Evolutionary conservation across 2,797 vertebrate genomes (phyloP), one percentile per base, ranked within the genome.

Genomic region (Gallinago solitaria): DNA sequence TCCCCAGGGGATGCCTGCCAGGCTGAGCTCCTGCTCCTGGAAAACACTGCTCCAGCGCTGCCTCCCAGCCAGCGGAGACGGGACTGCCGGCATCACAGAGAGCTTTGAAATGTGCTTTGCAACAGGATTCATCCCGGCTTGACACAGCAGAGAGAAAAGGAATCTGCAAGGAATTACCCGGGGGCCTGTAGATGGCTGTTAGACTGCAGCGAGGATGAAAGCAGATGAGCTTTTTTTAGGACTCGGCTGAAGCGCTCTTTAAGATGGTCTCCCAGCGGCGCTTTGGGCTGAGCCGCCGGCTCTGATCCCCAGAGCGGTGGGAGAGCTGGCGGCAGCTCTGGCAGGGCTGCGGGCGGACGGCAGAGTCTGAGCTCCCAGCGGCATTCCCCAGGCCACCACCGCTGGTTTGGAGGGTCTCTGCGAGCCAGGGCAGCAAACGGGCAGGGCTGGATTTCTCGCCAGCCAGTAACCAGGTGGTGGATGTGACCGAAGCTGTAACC

Each of bases 41-140:
- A 37, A 71, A 87, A 30, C 53, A 11, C 12, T 0, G 2, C 50
- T 73, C 47, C 0, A 0, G 41, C 0, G 0, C 67, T 73, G 47
- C 47, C 30, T 75, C 74, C n/a, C 41, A 61, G 47, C 25, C 50
- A 4, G 17, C 0, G 1, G n/a, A 68, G 20, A 56, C 0, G 1
- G 71, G 21, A 17, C 51, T 75, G 87, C 71, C 4, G 9, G 76
- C 30, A 57, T 19, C 0, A 0, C 64, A 17, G 9, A 51, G 59
- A 17, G 4, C 54, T 93, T 83, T 81, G 57, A 71, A 57, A 89
- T 30, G 35, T 65, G 86, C 59, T 74, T 94, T 90, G 51, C 1
- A 3, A 37, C 39, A 69, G 73, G 50, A 51, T 75, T 80, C 24
- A 32, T 25, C 47, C 50, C 1, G 4, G 19, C 51, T 71, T 71